Evolutionary conservation across 2,797 vertebrate genomes (phyloP).

Genomic region (Scomberomorus guttatus): DNA sequence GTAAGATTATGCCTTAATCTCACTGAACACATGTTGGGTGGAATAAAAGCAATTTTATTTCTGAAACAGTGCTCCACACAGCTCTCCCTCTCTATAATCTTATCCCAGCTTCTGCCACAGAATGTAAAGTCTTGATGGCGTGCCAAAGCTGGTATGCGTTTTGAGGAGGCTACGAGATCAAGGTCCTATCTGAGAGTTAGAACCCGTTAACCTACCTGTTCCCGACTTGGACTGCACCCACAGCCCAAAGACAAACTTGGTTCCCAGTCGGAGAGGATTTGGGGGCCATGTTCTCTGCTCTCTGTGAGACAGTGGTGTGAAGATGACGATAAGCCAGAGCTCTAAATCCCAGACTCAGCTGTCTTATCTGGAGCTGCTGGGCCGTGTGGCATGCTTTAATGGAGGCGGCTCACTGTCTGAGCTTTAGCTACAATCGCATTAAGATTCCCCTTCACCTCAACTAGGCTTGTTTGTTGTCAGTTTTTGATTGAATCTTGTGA

Average conservation of each 20-base stretch:
- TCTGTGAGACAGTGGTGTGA: constrained; percentile 86
- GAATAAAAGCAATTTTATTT: constrained; percentile 96
- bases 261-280: constrained; percentile 83
- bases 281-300: constrained; percentile 78
- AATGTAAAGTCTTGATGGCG: constrained; percentile 76
- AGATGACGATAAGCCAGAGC: constrained; percentile 89
- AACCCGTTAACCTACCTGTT: constrained; percentile 70
- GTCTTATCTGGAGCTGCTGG: constrained; percentile 88
- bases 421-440: constrained; percentile 88
- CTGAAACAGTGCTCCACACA: constrained; percentile 87
- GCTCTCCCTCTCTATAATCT: constrained; percentile 85
- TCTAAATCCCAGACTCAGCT: constrained; percentile 88
- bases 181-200: constrained; percentile 68
- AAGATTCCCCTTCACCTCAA: constrained; percentile 84
- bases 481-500: constrained; percentile 82
- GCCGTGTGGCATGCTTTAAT: constrained; percentile 87
- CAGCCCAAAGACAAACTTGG: constrained; percentile 82
- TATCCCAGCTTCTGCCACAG: constrained; percentile 76
- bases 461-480: constrained; percentile 83
- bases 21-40: constrained; percentile 91
- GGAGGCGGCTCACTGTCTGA: constrained; percentile 87
- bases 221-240: constrained; percentile 52
- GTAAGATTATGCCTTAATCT: constrained; percentile 93
- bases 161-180: constrained; percentile 67
- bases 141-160: constrained; percentile 75